Conservation (phyloP, 2,888 invertebrate genomes). For the Cantharis nigra region DNA sequence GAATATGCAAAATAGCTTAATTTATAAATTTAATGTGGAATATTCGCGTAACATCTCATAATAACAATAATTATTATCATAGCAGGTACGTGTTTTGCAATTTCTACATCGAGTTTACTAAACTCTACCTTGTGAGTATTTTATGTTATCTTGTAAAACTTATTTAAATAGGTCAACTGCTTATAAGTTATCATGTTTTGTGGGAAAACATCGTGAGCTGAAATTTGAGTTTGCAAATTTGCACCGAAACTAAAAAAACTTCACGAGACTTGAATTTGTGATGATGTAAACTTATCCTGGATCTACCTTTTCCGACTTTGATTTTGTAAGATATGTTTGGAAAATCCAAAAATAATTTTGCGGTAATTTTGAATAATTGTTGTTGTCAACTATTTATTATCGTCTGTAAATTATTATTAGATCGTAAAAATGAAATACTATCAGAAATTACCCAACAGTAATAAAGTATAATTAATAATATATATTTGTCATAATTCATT, state of each 20-base stretch:
- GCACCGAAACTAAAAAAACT: neutral
- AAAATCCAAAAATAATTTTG: neutral
- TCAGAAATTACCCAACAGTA: neutral
- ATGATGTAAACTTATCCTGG: neutral
- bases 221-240: neutral
- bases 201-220: neutral
- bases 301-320: neutral
- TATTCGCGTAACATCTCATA: neutral
- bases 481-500: neutral
- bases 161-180: neutral
- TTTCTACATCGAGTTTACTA: neutral
- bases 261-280: neutral
- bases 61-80: neutral
- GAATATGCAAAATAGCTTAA: neutral
- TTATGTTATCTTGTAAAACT: neutral
- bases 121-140: neutral
- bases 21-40: no score
- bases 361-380: neutral
- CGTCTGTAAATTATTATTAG: neutral
- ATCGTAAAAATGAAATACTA: neutral
- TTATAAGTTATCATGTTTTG: neutral
- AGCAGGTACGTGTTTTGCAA: neutral
- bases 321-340: neutral
- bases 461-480: neutral
- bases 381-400: neutral